Evolutionary conservation across 2,797 vertebrate genomes (phyloP).

Genomic region (Neosilurus hyrtlii): DNA sequence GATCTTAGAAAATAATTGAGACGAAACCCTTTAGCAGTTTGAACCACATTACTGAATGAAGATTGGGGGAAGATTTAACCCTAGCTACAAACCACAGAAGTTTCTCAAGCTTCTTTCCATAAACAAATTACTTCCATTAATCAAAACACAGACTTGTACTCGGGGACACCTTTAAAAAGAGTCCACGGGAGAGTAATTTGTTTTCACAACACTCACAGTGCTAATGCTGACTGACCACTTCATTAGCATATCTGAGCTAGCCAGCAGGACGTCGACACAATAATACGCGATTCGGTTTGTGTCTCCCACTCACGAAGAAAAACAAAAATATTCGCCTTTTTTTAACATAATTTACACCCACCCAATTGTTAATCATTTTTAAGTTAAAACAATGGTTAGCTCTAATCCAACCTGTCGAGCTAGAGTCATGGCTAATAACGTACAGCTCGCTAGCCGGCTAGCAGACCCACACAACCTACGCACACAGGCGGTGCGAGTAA

Average conservation of each 20-base stretch:
- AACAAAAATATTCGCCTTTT: background rate
- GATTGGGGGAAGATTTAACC: too few species aligned
- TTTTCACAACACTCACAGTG: background rate
- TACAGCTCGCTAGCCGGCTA: constrained; percentile 35
- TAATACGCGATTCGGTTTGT: background rate
- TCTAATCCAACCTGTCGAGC: background rate
- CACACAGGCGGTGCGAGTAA: background rate
- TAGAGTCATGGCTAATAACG: background rate
- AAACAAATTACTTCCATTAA: background rate
- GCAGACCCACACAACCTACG: constrained; percentile 27
- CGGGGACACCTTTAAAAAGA: background rate
- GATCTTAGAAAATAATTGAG: background rate
- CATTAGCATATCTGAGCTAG: background rate
- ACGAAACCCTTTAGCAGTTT: background rate
- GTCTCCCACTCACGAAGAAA: background rate
- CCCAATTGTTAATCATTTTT: background rate
- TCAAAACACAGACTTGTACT: background rate
- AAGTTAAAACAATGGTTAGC: background rate
- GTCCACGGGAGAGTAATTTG: background rate
- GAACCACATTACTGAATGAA: too few species aligned
- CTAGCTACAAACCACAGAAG: background rate
- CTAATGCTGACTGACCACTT: constrained; percentile 10
- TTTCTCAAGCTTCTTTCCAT: too few species aligned
- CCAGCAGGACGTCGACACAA: background rate
- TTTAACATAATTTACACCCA: too few species aligned